Evolutionary conservation across 2,113 vertebrate genomes (phyloP).

Genomic region (Oophaga pumilio): DNA sequence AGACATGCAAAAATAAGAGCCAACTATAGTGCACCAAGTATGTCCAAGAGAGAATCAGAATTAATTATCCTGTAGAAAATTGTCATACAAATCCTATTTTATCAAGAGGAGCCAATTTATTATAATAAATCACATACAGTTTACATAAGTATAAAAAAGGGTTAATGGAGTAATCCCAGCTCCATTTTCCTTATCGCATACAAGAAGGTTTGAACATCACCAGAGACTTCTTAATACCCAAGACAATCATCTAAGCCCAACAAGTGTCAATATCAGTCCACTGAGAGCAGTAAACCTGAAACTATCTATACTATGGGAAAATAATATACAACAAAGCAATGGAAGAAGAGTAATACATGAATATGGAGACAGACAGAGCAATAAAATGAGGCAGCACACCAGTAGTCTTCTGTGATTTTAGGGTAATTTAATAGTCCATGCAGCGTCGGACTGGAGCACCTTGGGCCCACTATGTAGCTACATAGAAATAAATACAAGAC

Average conservation of each 20-base stretch:
- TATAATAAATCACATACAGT: neutral
- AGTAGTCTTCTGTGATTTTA: no score
- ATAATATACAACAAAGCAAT: neutral
- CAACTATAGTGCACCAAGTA: neutral
- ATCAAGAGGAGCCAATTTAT: neutral
- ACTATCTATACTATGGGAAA: slow-evolving; percentile 16
- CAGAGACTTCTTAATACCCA: neutral
- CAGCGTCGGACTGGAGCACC: no score
- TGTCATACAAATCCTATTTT: neutral
- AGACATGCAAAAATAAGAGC: neutral
- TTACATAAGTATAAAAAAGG: neutral
- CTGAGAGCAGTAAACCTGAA: slow-evolving; percentile 32
- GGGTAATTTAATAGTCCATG: no score
- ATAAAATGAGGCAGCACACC: no score
- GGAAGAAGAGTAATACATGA: neutral
- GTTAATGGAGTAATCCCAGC: slow-evolving; percentile 11
- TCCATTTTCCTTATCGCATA: neutral
- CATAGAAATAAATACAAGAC: no score
- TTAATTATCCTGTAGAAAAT: no score
- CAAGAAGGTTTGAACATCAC: neutral
- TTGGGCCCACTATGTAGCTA: no score
- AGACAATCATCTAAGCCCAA: slow-evolving; percentile 1
- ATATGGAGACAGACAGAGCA: neutral
- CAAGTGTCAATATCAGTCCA: slow-evolving; percentile 30
- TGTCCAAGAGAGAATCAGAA: neutral